Evolutionary conservation across 2,113 vertebrate species (phyloP).

Genomic region (Pedionomus torquatus): DNA sequence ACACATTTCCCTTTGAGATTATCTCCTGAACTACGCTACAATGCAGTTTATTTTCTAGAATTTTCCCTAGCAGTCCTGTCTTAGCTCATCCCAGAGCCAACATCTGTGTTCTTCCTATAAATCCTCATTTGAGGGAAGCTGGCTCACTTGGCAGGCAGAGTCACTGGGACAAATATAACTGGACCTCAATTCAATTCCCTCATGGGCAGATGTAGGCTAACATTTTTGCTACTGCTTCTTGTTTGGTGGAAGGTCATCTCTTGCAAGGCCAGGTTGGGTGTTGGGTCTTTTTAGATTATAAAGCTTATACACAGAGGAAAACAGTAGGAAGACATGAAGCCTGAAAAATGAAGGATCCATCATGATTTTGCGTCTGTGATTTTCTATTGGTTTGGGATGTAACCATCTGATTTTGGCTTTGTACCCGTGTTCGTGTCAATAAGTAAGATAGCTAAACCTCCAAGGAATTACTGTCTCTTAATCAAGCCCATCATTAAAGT

Average conservation of each 20-base stretch:
- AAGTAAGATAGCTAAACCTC: conserved; percentile 45
- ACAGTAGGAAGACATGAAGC: neutral
- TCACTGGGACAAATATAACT: conserved; percentile 46
- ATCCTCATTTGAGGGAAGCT: conserved; percentile 1
- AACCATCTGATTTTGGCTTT: conserved; percentile 37
- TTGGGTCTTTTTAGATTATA: neutral
- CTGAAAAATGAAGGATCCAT: neutral
- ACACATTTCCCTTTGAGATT: conserved; percentile 3
- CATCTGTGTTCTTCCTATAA: conserved; percentile 30
- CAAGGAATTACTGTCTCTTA: conserved; percentile 48
- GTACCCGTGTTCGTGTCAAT: neutral
- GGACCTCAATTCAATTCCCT: conserved; percentile 29
- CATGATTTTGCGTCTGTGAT: neutral
- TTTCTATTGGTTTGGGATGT: conserved; percentile 2
- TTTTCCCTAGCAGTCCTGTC: neutral
- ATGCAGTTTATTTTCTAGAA: neutral
- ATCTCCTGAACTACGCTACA: neutral
- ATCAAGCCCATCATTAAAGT: conserved; percentile 70
- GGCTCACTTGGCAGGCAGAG: conserved; percentile 19
- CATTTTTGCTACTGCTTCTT: neutral
- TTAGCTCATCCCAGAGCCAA: neutral
- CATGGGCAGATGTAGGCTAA: neutral
- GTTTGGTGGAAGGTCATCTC: neutral
- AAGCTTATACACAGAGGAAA: neutral
- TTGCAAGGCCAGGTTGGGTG: neutral